These are phyloP conservation scores for Portevinia maculata DNA, from an alignment of 2,888 invertebrate species.

Conservation along the genomic window DNA sequence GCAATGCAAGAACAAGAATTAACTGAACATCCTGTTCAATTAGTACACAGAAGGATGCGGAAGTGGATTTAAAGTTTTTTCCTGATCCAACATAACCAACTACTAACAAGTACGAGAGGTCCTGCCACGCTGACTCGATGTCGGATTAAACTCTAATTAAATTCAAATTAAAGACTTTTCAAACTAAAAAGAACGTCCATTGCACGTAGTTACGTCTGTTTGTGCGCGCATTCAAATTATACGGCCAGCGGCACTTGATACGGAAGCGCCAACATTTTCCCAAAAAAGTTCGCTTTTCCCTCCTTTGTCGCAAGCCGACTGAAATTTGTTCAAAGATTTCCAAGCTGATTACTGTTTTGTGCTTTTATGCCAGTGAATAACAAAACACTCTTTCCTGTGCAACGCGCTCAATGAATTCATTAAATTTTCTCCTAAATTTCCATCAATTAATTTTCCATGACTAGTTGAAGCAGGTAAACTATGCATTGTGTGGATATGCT, in stretches of 20 bases:
- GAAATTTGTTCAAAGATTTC: conserved; percentile 33
- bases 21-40: conserved; percentile 59
- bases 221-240: conserved; percentile 29
- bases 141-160: conserved; percentile 56
- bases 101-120: background rate
- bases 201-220: background rate
- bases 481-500: background rate
- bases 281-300: background rate
- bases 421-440: conserved; percentile 36
- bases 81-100: conserved; percentile 1
- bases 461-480: background rate
- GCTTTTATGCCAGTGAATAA: background rate
- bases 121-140: conserved; percentile 21
- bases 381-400: conserved; percentile 37
- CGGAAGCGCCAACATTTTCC: conserved; percentile 17
- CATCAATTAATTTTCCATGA: conserved; percentile 6
- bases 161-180: conserved; percentile 57
- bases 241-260: conserved; percentile 27
- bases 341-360: conserved; percentile 32
- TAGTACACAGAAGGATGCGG: conserved; percentile 31
- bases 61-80: conserved; percentile 36
- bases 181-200: conserved; percentile 12
- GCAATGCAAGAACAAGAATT: conserved; percentile 47
- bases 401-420: conserved; percentile 41
- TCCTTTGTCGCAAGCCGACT: background rate